A percentile compares a stretch with the other conserved stretches of the same genome.
phyloP scores from a whole-genome alignment of 2,797 vertebrate species.

The Paguma larvata region DNA sequence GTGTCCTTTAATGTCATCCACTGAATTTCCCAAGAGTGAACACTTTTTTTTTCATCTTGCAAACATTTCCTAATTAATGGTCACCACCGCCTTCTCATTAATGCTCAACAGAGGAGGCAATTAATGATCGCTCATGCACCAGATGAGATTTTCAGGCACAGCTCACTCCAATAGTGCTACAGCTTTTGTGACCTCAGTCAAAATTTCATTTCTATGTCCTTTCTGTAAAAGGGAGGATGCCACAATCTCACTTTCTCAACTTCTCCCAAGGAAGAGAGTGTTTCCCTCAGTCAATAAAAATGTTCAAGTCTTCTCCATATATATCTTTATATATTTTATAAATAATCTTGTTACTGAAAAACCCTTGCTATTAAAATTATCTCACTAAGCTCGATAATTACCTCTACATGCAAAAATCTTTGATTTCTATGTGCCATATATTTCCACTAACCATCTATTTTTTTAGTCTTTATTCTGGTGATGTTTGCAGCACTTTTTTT shows the following conservation, averaged over 20 bases:
- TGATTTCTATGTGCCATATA: not conserved
- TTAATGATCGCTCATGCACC: conserved; percentile 82
- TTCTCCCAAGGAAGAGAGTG: conserved; percentile 16
- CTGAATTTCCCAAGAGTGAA: conserved; percentile 74
- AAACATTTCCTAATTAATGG: conserved; percentile 81
- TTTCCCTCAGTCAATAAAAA: not conserved
- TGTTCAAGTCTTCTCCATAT: not conserved
- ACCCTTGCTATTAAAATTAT: conserved; percentile 28
- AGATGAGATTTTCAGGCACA: conserved; percentile 70
- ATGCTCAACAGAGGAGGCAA: conserved; percentile 75
- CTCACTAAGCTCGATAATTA: conserved; percentile 22
- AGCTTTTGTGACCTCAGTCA: conserved; percentile 58
- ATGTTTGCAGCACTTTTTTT: not conserved
- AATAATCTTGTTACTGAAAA: not conserved
- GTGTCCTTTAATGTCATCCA: conserved; percentile 75
- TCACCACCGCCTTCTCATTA: conserved; percentile 71
- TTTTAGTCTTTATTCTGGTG: not conserved
- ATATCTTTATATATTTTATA: not conserved
- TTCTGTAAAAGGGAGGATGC: not conserved
- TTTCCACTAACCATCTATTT: not conserved
- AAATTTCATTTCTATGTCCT: conserved; percentile 63
- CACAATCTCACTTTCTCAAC: not conserved
- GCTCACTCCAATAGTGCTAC: conserved; percentile 40
- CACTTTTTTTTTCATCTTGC: conserved; percentile 66
- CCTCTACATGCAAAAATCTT: conserved; percentile 37